Base-by-base conservation (phyloP, 2,797 vertebrate genomes). In the Discoglossus pictus region DNA sequence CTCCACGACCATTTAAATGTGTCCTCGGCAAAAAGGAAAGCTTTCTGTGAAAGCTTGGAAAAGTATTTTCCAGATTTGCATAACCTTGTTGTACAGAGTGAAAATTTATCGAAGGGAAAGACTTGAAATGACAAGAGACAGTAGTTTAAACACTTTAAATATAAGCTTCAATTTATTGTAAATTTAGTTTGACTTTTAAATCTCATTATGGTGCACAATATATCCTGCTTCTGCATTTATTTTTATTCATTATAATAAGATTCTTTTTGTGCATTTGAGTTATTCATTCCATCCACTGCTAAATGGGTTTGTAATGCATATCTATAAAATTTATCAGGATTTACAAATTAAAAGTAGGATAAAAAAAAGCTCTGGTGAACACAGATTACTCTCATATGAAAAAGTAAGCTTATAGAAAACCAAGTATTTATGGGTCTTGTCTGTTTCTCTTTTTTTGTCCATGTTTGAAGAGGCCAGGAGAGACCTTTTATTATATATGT, bases 301-400 rank as follows among this genome's bases (percentile, higher is more conserved):
- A n/a, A n/a, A n/a, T n/a, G n/a, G n/a, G n/a, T n/a, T n/a, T n/a
- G 23, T 60, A 44, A 52, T 68, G 55, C 42, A 60, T 52, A 56
- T 11, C 42, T 40, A 31, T 58, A 59, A 34, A 40, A 52, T 59
- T 24, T 23, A 25, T 50, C 16, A 11, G 27, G 27, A 31, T 4
- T 31, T 4, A 4, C 8, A 31, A 31, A 31, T 31, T 4, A n/a
- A n/a, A n/a, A n/a, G n/a, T n/a, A n/a, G n/a, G n/a, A n/a, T n/a
- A n/a, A n/a, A n/a, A n/a, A n/a, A n/a, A n/a, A n/a, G n/a, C n/a
- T n/a, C n/a, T n/a, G n/a, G n/a, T n/a, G n/a, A n/a, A n/a, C n/a
- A n/a, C n/a, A n/a, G n/a, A n/a, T n/a, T n/a, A n/a, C n/a, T n/a
- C n/a, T n/a, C n/a, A n/a, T n/a, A n/a, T n/a, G n/a, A n/a, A n/a